phyloP scores from a whole-genome alignment of 2,797 vertebrate genomes.

The Lithobates pipiens region DNA sequence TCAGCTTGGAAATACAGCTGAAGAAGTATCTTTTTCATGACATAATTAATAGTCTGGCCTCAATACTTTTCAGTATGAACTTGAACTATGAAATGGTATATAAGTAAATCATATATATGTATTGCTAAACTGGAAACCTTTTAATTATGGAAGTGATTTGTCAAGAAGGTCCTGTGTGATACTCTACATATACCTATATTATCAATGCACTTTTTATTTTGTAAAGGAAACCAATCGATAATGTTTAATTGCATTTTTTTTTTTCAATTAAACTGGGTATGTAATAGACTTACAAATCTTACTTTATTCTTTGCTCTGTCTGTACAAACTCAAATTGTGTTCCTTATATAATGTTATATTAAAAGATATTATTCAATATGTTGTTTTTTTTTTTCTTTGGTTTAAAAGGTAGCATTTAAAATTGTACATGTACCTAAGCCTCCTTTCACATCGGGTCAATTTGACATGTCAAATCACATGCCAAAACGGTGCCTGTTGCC shows the following conservation, averaged over 20 bases:
- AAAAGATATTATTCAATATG: conserved; percentile 66
- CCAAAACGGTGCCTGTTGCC: too few species aligned
- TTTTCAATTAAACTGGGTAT: conserved; percentile 76
- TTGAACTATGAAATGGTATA: conserved; percentile 68
- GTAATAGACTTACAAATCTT: conserved; percentile 66
- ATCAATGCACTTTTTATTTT: conserved; percentile 76
- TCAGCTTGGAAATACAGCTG: conserved; percentile 34
- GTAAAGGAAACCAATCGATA: conserved; percentile 71
- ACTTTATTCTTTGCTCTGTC: conserved; percentile 59
- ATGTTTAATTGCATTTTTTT: conserved; percentile 68
- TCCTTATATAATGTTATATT: conserved; percentile 68
- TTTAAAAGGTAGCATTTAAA: background rate
- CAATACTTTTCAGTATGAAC: conserved; percentile 64
- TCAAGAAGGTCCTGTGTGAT: conserved; percentile 65
- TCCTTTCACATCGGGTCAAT: too few species aligned
- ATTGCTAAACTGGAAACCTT: conserved; percentile 65
- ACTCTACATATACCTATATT: conserved; percentile 69
- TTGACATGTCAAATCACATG: too few species aligned
- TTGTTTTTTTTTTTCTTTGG: background rate
- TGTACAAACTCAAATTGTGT: conserved; percentile 64
- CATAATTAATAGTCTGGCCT: conserved; percentile 4
- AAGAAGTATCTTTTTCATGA: background rate
- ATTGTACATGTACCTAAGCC: too few species aligned
- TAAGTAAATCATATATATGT: conserved; percentile 63
- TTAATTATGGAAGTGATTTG: conserved; percentile 61